These are phyloP conservation scores for Pasiphila rectangulata DNA, from an alignment of 2,888 invertebrate species.

Conservation along the genomic window DNA sequence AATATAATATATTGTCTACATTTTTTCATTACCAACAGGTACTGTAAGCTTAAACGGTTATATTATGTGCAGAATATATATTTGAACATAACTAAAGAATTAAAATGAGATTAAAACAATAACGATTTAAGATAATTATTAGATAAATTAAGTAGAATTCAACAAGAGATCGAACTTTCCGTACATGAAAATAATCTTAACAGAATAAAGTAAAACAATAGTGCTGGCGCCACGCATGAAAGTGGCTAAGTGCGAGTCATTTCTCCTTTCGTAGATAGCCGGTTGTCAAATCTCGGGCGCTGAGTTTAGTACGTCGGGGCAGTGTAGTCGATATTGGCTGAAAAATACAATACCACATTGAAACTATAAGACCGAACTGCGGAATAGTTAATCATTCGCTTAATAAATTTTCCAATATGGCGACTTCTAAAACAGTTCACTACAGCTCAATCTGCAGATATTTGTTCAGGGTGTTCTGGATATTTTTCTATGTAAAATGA, in stretches of 20 bases:
- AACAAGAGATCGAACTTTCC: slow-evolving; percentile 15
- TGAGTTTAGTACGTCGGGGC: slow-evolving; percentile 84
- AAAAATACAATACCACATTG: slow-evolving; percentile 39
- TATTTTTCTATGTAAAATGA: no score
- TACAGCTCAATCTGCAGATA: no score
- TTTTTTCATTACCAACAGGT: slow-evolving; percentile 64
- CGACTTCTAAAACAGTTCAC: no score
- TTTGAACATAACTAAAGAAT: slow-evolving; percentile 12
- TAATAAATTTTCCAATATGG: no score
- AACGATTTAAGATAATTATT: slow-evolving; percentile 3
- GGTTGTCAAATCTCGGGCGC: not conserved
- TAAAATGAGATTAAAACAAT: slow-evolving; percentile 14
- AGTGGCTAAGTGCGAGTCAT: not conserved
- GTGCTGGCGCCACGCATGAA: slow-evolving; percentile 2
- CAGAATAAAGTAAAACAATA: slow-evolving; percentile 1
- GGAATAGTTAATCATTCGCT: no score
- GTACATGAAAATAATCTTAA: slow-evolving; percentile 3
- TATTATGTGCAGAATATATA: slow-evolving; percentile 26
- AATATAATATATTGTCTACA: slow-evolving; percentile 58
- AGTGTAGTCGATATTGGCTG: slow-evolving; percentile 86
- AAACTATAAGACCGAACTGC: no score
- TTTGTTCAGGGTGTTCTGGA: no score
- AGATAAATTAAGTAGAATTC: slow-evolving; percentile 7
- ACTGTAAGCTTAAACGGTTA: slow-evolving; percentile 57
- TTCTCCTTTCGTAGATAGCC: not conserved